phyloP scores from a whole-genome alignment of 1,140 invertebrate genomes.

The Babylonia areolata region DNA sequence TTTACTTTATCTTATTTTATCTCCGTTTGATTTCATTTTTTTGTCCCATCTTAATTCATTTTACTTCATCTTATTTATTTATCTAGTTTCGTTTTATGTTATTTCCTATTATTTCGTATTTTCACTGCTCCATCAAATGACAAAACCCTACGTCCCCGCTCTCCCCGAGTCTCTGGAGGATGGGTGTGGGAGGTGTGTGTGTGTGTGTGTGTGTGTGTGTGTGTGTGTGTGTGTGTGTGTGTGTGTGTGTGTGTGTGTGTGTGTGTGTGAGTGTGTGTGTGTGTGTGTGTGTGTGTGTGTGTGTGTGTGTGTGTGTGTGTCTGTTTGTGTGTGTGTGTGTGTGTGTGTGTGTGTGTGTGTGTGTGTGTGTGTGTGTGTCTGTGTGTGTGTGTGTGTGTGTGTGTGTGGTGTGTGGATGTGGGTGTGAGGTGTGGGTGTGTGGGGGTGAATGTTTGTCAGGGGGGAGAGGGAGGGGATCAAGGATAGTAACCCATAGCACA shows the following conservation, averaged over 20 bases:
- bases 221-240: neutral
- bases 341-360: neutral
- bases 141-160: no score
- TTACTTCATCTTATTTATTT: neutral
- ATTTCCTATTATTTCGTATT: neutral
- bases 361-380: constrained; percentile 7
- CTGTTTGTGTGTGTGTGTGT: neutral
- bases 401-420: neutral
- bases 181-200: neutral
- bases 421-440: neutral
- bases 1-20: no score
- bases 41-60: neutral
- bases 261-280: constrained; percentile 5
- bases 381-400: constrained; percentile 25
- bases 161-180: neutral
- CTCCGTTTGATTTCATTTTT: neutral
- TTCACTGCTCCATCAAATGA: neutral
- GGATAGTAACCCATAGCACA: neutral
- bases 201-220: constrained; percentile 8
- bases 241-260: constrained; percentile 14
- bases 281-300: neutral
- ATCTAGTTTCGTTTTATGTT: neutral
- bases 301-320: constrained; percentile 6
- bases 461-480: neutral
- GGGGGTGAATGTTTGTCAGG: no score